phyloP scores from a whole-genome alignment of 2,888 invertebrate genomes.

The Drosophila pseudotakahashii region DNA sequence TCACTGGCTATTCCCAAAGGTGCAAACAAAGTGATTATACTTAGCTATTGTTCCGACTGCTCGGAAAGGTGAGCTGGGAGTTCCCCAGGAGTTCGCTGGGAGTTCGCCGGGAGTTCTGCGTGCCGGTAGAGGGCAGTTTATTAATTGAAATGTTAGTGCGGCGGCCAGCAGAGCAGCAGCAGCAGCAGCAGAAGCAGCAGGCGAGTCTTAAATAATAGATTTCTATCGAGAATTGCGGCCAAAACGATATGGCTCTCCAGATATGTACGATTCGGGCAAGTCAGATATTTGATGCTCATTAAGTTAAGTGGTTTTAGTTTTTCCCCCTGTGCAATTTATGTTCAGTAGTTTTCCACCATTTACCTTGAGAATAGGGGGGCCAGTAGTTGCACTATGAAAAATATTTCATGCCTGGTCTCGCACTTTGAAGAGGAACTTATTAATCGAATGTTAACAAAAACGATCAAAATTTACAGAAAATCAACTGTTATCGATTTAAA shows the following conservation, averaged over 20 bases:
- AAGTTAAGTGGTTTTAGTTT: slow-evolving; percentile 82
- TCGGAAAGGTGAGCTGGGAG: slow-evolving; percentile 39
- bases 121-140: slow-evolving; percentile 57
- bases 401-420: background rate
- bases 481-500: too few relatives aligned
- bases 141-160: slow-evolving; percentile 74
- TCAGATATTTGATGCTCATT: slow-evolving; percentile 83
- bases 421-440: background rate
- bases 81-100: slow-evolving; percentile 18
- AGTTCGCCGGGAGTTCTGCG: slow-evolving; percentile 32
- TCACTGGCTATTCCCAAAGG: slow-evolving; percentile 81
- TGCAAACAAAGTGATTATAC: slow-evolving; percentile 83
- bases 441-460: too few relatives aligned
- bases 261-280: slow-evolving; percentile 26
- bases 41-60: slow-evolving; percentile 73
- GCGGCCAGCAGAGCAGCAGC: slow-evolving; percentile 38
- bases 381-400: background rate
- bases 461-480: too few relatives aligned
- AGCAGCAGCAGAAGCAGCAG: slow-evolving; percentile 54
- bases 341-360: slow-evolving; percentile 28
- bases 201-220: slow-evolving; percentile 80
- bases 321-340: slow-evolving; percentile 65
- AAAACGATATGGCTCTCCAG: slow-evolving; percentile 43
- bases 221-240: slow-evolving; percentile 78
- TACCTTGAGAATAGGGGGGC: background rate